Evolutionary conservation across 2,888 invertebrate genomes (phyloP).

Genomic region (Monoplex corrugatus): DNA sequence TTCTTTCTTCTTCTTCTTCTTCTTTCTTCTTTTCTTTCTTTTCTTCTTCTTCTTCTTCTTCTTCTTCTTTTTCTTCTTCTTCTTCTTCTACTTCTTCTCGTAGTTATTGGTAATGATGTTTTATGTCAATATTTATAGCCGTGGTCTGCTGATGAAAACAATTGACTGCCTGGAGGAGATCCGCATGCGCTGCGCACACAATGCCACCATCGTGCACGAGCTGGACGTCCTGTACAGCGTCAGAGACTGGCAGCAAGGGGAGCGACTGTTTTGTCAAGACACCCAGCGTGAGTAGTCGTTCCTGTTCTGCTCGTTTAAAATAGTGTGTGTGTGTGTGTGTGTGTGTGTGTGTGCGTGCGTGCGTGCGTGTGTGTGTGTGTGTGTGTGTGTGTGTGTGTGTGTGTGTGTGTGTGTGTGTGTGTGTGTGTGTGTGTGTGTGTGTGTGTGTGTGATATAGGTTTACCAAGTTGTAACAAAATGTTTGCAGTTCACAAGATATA

Average conservation of each 20-base stretch:
- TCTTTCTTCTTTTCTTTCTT: no score
- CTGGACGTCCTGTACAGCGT: conserved; percentile 56
- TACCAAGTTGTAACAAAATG: no score
- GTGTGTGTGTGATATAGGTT: not conserved
- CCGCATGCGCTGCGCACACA: conserved; percentile 49
- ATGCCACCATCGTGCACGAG: conserved; percentile 48
- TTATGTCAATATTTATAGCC: no score
- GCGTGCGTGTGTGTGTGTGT: not conserved
- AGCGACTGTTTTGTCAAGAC: conserved; percentile 53
- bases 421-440: not conserved
- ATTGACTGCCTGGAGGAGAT: conserved; percentile 57
- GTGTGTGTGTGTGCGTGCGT: not conserved
- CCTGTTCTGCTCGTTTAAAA: not conserved
- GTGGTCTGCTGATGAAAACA: conserved; percentile 56
- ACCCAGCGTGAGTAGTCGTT: conserved; percentile 54
- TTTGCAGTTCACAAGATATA: no score
- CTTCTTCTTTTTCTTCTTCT: no score
- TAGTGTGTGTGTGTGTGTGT: not conserved
- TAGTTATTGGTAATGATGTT: not conserved
- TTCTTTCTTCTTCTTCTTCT: not conserved
- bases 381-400: not conserved
- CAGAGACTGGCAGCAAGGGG: conserved; percentile 54
- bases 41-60: no score
- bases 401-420: not conserved
- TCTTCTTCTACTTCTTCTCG: not conserved